Evolutionary conservation across 2,888 invertebrate genomes (phyloP), one percentile per base, ranked within the genome.

Genomic region (Lasius platythorax): DNA sequence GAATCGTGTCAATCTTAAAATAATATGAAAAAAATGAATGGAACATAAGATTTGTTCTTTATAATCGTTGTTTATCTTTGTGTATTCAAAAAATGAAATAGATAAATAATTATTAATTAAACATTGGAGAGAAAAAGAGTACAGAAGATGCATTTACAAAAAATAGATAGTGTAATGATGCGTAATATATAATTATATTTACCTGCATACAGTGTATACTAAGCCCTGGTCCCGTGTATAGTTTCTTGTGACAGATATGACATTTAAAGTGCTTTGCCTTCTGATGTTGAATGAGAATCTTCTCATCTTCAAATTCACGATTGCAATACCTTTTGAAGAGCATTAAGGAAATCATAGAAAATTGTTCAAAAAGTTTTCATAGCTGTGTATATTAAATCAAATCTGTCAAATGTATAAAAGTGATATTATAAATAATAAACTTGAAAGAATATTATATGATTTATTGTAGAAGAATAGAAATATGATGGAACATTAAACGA

Each of bases 231-330:
- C 99, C 99, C 79, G 99, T 99, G 95, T 99, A 99, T 91, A 99
- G 96, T 96, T 99, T 99, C 95, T 99, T 99, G 96, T 99, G 99
- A 96, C 99, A 99, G 95, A 99, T 99, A 95, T 99, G 99, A 96
- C 99, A 99, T 96, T 99, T 99, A 95, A 99, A 99, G 96, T 99
- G 99, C 95, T 99, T 99, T 70, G 99, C 99, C 95, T 99, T 99
- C 95, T 99, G 99, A 95, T 99, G 99, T 95, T 99, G 99, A 91
- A 99, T 99, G 82, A 99, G 96, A 95, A 99, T 99, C 95, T 99
- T 99, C 95, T 99, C 99, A 96, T 99, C 99, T 95, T 99, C 99
- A 95, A 99, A 99, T 96, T 99, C 99, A 92, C 99, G 97, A 96
- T 99, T 99, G 95, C 99, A 99, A 96, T 99, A 99, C 99, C 99